Evolutionary conservation across 2,888 invertebrate species (phyloP).

Genomic region (Mimachlamys varia): DNA sequence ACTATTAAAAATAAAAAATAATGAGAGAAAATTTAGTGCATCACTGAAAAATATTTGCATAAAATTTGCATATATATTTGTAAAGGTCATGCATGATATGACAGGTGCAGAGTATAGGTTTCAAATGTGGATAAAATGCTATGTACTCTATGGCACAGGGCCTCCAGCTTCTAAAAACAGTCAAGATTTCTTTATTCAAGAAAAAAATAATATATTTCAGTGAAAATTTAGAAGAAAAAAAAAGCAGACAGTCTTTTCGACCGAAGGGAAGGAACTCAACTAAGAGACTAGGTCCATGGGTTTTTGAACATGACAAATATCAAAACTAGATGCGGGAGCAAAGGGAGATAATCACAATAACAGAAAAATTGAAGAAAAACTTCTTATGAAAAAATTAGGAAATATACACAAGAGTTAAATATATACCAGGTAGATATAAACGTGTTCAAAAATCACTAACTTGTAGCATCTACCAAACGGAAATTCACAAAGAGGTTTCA

Average conservation of each 20-base stretch:
- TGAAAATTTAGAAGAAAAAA: neutral
- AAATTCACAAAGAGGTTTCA: constrained; percentile 19
- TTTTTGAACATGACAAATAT: constrained; percentile 5
- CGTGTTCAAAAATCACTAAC: neutral
- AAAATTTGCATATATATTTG: neutral
- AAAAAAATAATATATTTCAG: neutral
- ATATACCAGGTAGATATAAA: neutral
- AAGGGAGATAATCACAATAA: neutral
- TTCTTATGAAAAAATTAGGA: neutral
- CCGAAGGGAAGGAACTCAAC: constrained; percentile 20
- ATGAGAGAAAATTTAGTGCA: neutral
- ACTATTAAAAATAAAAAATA: neutral
- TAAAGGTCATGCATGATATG: neutral
- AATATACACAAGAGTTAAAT: neutral
- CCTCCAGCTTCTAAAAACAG: constrained; percentile 13
- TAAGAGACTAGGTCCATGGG: neutral
- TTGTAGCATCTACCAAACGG: constrained; percentile 15
- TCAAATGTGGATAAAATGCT: neutral
- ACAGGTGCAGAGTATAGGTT: neutral
- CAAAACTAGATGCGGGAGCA: constrained; percentile 6
- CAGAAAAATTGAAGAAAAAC: constrained; percentile 19
- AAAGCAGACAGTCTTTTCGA: neutral
- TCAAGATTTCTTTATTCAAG: neutral
- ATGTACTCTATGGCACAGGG: constrained; percentile 16
- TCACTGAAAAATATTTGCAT: neutral